Base-by-base conservation (phyloP, 2,888 invertebrate species). In the Oscheius sp. region DNA sequence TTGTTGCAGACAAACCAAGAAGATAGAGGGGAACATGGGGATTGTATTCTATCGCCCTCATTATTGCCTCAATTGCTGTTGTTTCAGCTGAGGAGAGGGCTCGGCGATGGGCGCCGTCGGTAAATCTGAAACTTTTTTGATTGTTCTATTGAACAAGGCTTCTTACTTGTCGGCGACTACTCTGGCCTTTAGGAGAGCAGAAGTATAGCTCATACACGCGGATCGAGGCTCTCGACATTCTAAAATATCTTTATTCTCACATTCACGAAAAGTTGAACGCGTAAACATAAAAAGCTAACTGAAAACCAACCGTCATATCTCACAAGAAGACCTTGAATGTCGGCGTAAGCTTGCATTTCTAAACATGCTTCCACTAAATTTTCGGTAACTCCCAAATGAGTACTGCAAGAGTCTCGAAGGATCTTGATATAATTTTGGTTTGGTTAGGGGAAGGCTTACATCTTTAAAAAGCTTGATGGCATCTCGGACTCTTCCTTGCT, bases 381-480 rank as follows among this genome's bases (percentile, higher is more conserved):
- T 89, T 97, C 97, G 87, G 95, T 95, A 79, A 95, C 93, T 87
- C 94, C 93, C 74, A 96, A 90, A 74, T 95, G 92, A 87, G 93
- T 93, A 91, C 96, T 92, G 83, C 95, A 93, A 12, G 96, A 95
- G 82, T 97, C 96, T 89, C 96, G 96, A 64, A 95, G 93, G 74
- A 96, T 89, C 91, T 91, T 87, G 57, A 88, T 88, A 76, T 70
- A 29, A 4, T 3, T 25, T 10, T 25, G 10, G 25, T 23, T 3
- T 4, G 29, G 42, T 42, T 20, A 39, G 10, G 23, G 6, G 2
- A 33, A 52, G 2, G 23, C 39, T 17, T 29, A 78, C 75, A 33
- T 97, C 96, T 85, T 96, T 91, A 90, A 96, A 96, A 91, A 95
- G 92, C 88, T 97, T 95, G 29, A 95, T 92, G 0, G 96, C 94